Percentiles rank a stretch among this genome's conserved stretches.
phyloP scores from a whole-genome alignment of 2,797 vertebrate genomes.

The Spheniscus humboldti region DNA sequence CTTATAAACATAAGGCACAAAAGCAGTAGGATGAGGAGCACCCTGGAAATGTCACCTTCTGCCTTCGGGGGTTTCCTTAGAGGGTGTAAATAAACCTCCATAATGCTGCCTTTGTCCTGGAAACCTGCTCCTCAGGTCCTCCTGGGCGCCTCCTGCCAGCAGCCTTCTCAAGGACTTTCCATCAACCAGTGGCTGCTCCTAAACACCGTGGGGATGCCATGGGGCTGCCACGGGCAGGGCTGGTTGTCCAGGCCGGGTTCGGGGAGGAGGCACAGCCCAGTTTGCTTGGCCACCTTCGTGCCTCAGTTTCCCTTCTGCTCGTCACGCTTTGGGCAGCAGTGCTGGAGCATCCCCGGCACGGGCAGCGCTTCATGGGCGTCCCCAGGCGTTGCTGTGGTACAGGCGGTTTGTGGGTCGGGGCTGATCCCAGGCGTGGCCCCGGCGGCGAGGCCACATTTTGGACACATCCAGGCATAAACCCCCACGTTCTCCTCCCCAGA shows the following conservation, averaged over 20 bases:
- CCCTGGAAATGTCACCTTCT: background rate
- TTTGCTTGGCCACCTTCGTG: background rate
- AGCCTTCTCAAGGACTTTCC: background rate
- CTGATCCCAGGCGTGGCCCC: background rate
- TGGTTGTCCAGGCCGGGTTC: fast-evolving
- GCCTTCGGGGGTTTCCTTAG: background rate
- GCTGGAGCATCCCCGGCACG: fast-evolving
- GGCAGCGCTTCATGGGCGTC: background rate
- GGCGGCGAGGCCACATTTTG: fast-evolving
- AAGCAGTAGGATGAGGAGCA: background rate
- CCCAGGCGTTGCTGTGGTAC: fast-evolving
- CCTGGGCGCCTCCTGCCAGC: background rate
- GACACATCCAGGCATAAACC: background rate
- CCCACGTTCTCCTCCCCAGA: constrained; percentile 63
- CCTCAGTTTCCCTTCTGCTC: background rate
- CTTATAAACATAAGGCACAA: background rate
- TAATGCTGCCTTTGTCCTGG: background rate
- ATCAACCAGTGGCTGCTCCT: background rate
- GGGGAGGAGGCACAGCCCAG: background rate
- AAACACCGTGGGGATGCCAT: fast-evolving
- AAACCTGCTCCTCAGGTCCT: constrained; percentile 37
- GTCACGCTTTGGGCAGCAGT: fast-evolving
- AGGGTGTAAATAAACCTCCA: background rate
- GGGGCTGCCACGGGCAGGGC: background rate
- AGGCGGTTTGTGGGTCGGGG: background rate